These are phyloP conservation scores for Redunca redunca DNA, from an alignment of 2,113 vertebrate genomes.

Conservation along the genomic window DNA sequence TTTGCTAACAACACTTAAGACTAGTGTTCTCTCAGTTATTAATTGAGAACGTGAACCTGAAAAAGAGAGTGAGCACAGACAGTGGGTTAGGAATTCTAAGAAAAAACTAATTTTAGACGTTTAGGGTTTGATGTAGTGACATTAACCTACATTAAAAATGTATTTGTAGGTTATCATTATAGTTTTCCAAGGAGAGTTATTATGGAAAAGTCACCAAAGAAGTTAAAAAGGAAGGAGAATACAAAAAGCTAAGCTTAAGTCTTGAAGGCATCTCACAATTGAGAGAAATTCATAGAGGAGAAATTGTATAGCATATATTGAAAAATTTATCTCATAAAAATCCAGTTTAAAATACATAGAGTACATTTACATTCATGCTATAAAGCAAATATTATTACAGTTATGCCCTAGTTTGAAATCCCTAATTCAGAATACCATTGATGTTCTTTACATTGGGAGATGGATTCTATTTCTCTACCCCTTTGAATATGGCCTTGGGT, in stretches of 20 bases:
- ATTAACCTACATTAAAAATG: neutral
- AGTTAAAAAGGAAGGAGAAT: neutral
- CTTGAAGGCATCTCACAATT: neutral
- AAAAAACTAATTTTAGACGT: neutral
- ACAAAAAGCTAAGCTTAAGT: neutral
- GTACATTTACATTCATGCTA: neutral
- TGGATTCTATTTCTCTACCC: neutral
- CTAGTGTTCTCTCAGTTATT: neutral
- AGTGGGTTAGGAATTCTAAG: neutral
- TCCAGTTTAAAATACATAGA: neutral
- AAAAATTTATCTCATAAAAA: neutral
- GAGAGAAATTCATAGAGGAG: neutral
- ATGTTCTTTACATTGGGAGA: neutral
- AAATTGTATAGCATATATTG: neutral
- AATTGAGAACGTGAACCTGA: neutral
- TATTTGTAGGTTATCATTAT: neutral
- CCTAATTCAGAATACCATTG: no score
- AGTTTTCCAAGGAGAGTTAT: neutral
- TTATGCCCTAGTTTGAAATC: neutral
- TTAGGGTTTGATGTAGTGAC: neutral
- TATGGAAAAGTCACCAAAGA: neutral
- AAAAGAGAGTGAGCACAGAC: neutral
- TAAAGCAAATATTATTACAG: neutral
- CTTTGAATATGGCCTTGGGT: neutral
- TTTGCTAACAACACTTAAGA: neutral